A percentile compares a stretch with the other conserved stretches of the same genome.
phyloP scores from a whole-genome alignment of 2,113 vertebrate species.

The Antechinus stuartii region DNA sequence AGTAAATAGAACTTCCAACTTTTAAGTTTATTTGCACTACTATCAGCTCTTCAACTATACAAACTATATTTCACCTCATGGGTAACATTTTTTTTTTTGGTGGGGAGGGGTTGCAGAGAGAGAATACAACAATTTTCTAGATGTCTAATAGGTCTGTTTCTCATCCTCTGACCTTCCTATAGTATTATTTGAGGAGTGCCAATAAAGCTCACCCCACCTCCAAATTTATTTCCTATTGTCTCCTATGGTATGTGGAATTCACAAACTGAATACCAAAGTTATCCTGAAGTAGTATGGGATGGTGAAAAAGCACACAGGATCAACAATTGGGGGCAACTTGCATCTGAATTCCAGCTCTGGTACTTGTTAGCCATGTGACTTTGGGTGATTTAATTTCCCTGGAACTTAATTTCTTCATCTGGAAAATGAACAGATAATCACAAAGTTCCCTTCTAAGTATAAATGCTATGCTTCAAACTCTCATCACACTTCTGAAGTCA shows the following conservation, averaged over 20 bases:
- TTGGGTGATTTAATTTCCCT: too few species aligned
- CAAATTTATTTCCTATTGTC: not conserved
- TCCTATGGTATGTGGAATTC: not conserved
- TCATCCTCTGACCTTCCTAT: not conserved
- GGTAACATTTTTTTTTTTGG: not conserved
- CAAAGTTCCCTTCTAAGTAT: too few species aligned
- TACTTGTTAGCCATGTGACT: not conserved
- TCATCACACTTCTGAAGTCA: too few species aligned
- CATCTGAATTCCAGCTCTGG: not conserved
- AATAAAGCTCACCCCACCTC: not conserved
- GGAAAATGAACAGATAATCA: too few species aligned
- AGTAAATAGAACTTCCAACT: slow-evolving; percentile 19
- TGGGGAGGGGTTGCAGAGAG: fast-evolving
- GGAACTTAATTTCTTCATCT: too few species aligned
- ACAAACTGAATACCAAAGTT: not conserved
- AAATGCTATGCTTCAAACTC: too few species aligned
- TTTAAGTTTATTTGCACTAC: slow-evolving; percentile 45
- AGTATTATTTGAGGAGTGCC: not conserved
- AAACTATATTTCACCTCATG: not conserved
- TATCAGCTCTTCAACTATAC: not conserved
- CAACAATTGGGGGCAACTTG: too few species aligned
- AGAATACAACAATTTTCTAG: not conserved
- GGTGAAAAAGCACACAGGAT: too few species aligned
- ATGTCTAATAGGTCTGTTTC: not conserved
- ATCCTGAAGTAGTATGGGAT: not conserved